Conservation (phyloP, 2,113 vertebrate species). For the Helogale parvula region DNA sequence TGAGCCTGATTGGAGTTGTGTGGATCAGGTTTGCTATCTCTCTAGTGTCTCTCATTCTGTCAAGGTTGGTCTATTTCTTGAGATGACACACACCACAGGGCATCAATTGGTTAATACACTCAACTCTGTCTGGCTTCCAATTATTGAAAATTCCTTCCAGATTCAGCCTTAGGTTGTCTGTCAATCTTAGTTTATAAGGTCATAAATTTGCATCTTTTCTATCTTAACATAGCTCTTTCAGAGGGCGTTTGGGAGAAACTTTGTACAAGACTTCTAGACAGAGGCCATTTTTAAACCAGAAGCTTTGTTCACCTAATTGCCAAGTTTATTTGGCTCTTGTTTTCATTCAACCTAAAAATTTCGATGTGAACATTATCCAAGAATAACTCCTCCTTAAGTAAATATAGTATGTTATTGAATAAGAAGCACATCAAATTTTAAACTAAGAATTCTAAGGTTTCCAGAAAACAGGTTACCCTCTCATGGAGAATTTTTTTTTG, state of each 20-base stretch:
- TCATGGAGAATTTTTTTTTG: conserved; percentile 43
- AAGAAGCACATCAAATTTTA: conserved; percentile 57
- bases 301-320: conserved; percentile 55
- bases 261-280: background rate
- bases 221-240: conserved; percentile 39
- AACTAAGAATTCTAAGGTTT: conserved; percentile 64
- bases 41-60: background rate
- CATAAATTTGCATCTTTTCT: conserved; percentile 71
- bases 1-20: background rate
- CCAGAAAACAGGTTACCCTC: conserved; percentile 58
- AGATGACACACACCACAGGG: background rate
- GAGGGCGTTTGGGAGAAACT: background rate
- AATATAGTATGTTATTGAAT: conserved; percentile 54
- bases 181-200: conserved; percentile 75
- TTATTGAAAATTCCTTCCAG: conserved; percentile 76
- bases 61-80: background rate
- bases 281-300: conserved; percentile 49
- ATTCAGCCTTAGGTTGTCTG: conserved; percentile 60
- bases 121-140: conserved; percentile 65
- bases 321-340: conserved; percentile 60
- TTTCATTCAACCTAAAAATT: conserved; percentile 61
- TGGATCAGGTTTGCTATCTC: background rate
- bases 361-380: conserved; percentile 62
- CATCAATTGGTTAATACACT: conserved; percentile 21
- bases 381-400: conserved; percentile 62